Evolutionary conservation across 2,888 invertebrate species (phyloP).

Genomic region (Ichneumon xanthorius): DNA sequence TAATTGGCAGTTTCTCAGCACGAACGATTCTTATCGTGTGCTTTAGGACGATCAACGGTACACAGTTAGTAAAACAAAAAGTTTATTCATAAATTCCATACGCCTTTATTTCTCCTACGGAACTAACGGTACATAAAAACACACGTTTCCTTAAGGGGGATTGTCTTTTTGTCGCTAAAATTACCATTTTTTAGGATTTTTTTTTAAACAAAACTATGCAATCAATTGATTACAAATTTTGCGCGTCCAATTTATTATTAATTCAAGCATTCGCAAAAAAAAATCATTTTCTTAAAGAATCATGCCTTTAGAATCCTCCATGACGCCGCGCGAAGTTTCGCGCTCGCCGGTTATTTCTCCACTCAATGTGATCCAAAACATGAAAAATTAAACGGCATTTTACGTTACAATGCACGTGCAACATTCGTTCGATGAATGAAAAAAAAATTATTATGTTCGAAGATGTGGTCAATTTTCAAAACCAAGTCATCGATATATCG

Average conservation of each 20-base stretch:
- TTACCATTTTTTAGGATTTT: neutral
- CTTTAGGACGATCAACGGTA: conserved; percentile 1
- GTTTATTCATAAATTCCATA: conserved; percentile 44
- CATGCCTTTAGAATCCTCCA: neutral
- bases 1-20: conserved; percentile 10
- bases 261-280: neutral
- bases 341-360: neutral
- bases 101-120: conserved; percentile 53
- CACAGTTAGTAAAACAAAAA: neutral
- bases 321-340: neutral
- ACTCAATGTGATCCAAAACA: too few relatives aligned
- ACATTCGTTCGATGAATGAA: too few relatives aligned
- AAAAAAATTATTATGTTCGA: too few relatives aligned
- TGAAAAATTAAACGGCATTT: too few relatives aligned
- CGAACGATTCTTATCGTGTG: conserved; percentile 4
- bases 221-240: neutral
- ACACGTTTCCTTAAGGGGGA: neutral
- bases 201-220: neutral
- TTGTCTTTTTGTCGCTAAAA: neutral
- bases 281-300: neutral
- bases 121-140: conserved; percentile 42
- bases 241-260: neutral
- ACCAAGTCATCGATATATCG: too few relatives aligned
- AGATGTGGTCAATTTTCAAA: too few relatives aligned
- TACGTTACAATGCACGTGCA: too few relatives aligned